phyloP scores from a whole-genome alignment of 2,888 invertebrate species.

The Diloba caeruleocephala region DNA sequence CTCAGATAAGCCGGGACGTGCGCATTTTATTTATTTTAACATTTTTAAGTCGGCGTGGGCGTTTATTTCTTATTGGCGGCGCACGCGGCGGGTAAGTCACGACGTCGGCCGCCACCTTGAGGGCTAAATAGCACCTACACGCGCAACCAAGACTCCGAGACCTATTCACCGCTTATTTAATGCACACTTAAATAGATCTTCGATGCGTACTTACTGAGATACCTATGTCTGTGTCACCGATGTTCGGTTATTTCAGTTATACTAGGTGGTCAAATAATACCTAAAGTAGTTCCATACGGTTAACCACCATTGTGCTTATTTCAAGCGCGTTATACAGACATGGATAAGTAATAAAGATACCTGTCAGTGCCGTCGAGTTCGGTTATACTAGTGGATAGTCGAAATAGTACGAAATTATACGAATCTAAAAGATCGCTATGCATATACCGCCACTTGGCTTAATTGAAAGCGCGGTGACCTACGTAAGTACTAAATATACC shows the following conservation, averaged over 20 bases:
- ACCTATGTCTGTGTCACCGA: conserved; percentile 31
- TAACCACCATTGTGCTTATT: too few relatives aligned
- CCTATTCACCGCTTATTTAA: conserved; percentile 67
- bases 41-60: conserved; percentile 80
- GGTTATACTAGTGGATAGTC: too few relatives aligned
- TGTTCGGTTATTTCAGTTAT: conserved; percentile 11
- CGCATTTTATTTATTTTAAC: conserved; percentile 89
- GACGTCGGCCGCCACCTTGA: conserved; percentile 84
- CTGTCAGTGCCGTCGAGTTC: too few relatives aligned
- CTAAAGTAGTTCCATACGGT: too few relatives aligned
- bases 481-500: too few relatives aligned
- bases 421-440: too few relatives aligned
- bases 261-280: too few relatives aligned
- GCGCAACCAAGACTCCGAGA: conserved; percentile 48
- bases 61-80: conserved; percentile 74
- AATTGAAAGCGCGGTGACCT: too few relatives aligned
- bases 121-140: conserved; percentile 87
- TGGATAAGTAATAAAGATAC: too few relatives aligned
- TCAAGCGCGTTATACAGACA: too few relatives aligned
- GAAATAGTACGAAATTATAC: too few relatives aligned
- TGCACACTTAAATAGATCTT: conserved; percentile 63
- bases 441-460: too few relatives aligned
- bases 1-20: conserved; percentile 85
- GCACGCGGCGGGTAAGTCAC: conserved; percentile 85
- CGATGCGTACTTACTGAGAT: conserved; percentile 29